Evolutionary conservation across 2,113 vertebrate genomes (phyloP).

Genomic region (Aspiorhynchus laticeps): DNA sequence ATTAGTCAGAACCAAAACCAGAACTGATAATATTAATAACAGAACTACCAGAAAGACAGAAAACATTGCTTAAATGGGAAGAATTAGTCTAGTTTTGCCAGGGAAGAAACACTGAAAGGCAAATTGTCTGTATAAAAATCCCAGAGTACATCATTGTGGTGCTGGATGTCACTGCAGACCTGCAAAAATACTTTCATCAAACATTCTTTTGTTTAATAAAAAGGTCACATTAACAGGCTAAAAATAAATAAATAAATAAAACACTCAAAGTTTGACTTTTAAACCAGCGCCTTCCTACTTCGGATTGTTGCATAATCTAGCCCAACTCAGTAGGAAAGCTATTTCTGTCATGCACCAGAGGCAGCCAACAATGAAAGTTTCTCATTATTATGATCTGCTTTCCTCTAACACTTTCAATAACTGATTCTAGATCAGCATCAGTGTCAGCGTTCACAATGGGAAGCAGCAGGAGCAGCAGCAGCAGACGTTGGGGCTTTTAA

Average conservation of each 20-base stretch:
- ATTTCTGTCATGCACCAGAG: constrained; percentile 19
- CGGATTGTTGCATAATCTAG: neutral
- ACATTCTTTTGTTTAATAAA: neutral
- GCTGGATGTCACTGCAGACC: neutral
- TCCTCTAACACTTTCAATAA: constrained; percentile 9
- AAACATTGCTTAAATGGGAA: neutral
- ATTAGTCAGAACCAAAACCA: neutral
- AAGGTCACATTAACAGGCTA: neutral
- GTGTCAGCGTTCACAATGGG: neutral
- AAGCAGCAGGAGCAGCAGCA: neutral
- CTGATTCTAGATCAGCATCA: constrained; percentile 17
- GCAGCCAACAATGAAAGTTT: constrained; percentile 2
- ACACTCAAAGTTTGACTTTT: neutral
- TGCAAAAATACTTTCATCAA: neutral
- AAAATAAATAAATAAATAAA: neutral
- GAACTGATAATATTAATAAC: neutral
- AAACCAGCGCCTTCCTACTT: neutral
- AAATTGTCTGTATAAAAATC: neutral
- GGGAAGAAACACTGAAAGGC: neutral
- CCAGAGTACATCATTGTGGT: neutral
- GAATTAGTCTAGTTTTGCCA: neutral
- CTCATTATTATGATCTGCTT: constrained; percentile 16
- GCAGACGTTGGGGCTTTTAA: neutral
- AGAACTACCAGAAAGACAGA: neutral
- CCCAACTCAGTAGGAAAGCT: neutral